A percentile compares a stretch with the other conserved stretches of the same genome.
Evolutionary conservation across 2,888 invertebrate species (phyloP).

Genomic region (Zonitis immaculata): DNA sequence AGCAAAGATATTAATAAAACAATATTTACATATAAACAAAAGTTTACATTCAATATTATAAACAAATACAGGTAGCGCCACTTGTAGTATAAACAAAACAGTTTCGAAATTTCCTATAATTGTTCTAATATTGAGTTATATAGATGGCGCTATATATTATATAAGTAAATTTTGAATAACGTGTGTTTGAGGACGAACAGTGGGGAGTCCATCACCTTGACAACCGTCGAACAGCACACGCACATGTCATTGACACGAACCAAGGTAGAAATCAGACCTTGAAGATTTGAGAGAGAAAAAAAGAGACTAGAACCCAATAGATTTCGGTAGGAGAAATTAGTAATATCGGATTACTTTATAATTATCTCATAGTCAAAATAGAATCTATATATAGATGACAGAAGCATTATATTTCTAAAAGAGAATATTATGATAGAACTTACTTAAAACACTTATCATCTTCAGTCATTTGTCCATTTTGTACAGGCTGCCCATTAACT

Average conservation of each 20-base stretch:
- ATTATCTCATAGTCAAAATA: background rate
- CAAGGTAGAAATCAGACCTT: constrained; percentile 50
- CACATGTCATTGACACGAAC: constrained; percentile 51
- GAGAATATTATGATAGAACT: constrained; percentile 48
- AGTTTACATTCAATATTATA: background rate
- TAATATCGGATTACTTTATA: background rate
- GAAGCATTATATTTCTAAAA: too few relatives aligned
- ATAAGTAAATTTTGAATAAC: background rate
- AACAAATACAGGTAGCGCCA: constrained; percentile 7
- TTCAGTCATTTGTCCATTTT: constrained; percentile 51
- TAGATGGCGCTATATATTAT: constrained; percentile 26
- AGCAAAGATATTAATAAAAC: constrained; percentile 1
- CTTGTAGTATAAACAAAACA: background rate
- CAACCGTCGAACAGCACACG: constrained; percentile 39
- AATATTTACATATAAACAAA: background rate
- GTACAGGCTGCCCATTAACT: constrained; percentile 45
- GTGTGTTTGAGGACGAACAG: constrained; percentile 8
- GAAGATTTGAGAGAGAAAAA: constrained; percentile 31
- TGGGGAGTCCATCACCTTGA: constrained; percentile 41
- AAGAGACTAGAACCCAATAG: too few relatives aligned
- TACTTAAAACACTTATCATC: constrained; percentile 89
- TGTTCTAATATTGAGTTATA: background rate
- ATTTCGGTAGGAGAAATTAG: background rate
- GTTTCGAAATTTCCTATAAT: background rate
- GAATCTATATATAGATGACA: too few relatives aligned